phyloP scores from a whole-genome alignment of 1,140 invertebrate species.

The Melanaphis sacchari region DNA sequence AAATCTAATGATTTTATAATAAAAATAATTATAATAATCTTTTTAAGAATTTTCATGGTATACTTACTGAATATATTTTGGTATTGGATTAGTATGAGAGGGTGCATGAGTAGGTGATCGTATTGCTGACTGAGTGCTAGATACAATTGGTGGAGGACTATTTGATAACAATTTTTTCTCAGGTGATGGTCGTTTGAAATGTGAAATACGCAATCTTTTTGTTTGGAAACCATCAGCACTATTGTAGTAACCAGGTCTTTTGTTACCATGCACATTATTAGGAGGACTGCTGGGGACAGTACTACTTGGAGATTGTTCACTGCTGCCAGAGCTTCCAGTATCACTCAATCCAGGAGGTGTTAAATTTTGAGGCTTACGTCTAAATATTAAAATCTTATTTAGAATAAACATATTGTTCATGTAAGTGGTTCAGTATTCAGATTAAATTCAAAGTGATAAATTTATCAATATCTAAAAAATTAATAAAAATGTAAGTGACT shows the following conservation, averaged over 20 bases:
- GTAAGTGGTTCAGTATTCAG: background rate
- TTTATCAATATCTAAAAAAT: too few relatives aligned
- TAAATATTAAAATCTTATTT: slow-evolving; percentile 46
- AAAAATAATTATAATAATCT: background rate
- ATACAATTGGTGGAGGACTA: slow-evolving; percentile 46
- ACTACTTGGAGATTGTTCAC: slow-evolving; percentile 74
- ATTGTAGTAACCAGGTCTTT: slow-evolving; percentile 68
- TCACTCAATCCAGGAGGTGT: slow-evolving; percentile 86
- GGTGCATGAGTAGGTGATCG: slow-evolving; percentile 20
- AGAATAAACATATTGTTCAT: background rate
- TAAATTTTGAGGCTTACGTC: slow-evolving; percentile 80
- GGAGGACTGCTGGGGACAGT: slow-evolving; percentile 74
- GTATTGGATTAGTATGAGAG: slow-evolving; percentile 40
- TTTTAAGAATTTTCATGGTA: background rate
- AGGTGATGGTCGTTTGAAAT: slow-evolving; percentile 71
- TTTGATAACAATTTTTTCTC: slow-evolving; percentile 42
- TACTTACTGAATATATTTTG: slow-evolving; percentile 58
- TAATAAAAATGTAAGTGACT: too few relatives aligned
- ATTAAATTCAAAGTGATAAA: too few relatives aligned
- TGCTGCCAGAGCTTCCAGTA: slow-evolving; percentile 72
- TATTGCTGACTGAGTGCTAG: slow-evolving; percentile 34
- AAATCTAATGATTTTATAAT: background rate
- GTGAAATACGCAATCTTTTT: slow-evolving; percentile 83
- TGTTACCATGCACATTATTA: slow-evolving; percentile 63
- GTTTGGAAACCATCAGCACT: slow-evolving; percentile 71